phyloP scores from a whole-genome alignment of 53 echinoderm and acorn worm species.

The Pentamera pediparva region DNA sequence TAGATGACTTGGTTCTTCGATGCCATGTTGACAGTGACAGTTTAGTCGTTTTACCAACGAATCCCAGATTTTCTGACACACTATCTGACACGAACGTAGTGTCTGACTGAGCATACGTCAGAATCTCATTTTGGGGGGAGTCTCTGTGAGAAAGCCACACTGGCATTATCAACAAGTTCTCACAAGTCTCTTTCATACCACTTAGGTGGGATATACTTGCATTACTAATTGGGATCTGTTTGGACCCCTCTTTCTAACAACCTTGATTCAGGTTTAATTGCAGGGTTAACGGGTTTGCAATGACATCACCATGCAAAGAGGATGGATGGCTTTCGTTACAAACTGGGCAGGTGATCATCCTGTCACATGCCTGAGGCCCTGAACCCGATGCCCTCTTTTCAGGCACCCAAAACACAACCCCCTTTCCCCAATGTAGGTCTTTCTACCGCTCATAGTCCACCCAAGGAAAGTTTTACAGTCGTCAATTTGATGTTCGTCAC shows the following conservation, averaged over 20 bases:
- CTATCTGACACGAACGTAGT: conserved; percentile 46
- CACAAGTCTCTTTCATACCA: not conserved
- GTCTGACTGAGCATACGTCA: conserved; percentile 50
- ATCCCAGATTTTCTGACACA: conserved; percentile 7
- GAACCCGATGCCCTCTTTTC: conserved; percentile 40
- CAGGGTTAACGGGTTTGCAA: not conserved
- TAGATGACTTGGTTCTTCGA: not conserved
- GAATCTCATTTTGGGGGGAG: not conserved
- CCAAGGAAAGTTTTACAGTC: not conserved
- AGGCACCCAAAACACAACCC: conserved; percentile 49
- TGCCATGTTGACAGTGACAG: conserved; percentile 39
- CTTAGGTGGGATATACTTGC: not conserved
- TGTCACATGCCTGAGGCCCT: conserved; percentile 34
- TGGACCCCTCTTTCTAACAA: not conserved
- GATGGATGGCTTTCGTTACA: conserved; percentile 51
- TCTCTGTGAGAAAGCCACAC: conserved; percentile 14
- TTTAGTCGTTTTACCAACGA: conserved; percentile 1
- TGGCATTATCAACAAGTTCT: conserved; percentile 17
- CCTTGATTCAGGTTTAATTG: too few species aligned
- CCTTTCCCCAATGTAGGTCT: conserved; percentile 9
- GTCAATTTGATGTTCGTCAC: not conserved
- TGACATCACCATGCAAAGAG: conserved; percentile 27
- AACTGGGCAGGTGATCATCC: conserved; percentile 18
- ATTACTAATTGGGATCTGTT: too few species aligned
- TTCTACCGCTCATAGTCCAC: not conserved